Evolutionary conservation across 2,797 vertebrate species (phyloP).

Genomic region (Lutjanus campechanus): DNA sequence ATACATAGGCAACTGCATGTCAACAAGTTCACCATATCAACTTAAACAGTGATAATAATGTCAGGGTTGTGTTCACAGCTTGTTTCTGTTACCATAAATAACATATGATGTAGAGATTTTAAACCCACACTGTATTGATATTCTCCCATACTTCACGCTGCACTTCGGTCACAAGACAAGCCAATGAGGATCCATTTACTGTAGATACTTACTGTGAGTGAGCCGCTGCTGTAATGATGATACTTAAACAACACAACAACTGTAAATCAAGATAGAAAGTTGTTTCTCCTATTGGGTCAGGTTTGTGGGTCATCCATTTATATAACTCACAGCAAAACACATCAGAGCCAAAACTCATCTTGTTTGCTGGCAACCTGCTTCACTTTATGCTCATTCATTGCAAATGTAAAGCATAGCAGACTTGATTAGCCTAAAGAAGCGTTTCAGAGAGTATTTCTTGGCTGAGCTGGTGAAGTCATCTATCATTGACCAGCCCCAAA

Average conservation of each 20-base stretch:
- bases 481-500: slow-evolving; percentile 41
- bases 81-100: neutral
- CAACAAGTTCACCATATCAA: too few species aligned
- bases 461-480: slow-evolving; percentile 41
- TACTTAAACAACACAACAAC: slow-evolving; percentile 47
- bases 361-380: slow-evolving; percentile 49
- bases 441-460: slow-evolving; percentile 43
- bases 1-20: too few species aligned
- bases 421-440: slow-evolving; percentile 54
- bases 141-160: slow-evolving; percentile 15
- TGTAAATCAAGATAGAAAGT: slow-evolving; percentile 53
- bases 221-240: slow-evolving; percentile 37
- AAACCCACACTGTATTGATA: slow-evolving; percentile 9
- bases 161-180: slow-evolving; percentile 19
- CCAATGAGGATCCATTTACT: slow-evolving; percentile 46
- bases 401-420: slow-evolving; percentile 56
- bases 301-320: slow-evolving; percentile 56
- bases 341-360: slow-evolving; percentile 52
- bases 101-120: neutral
- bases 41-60: too few species aligned
- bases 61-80: too few species aligned
- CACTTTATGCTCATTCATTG: slow-evolving; percentile 45
- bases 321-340: slow-evolving; percentile 47
- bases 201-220: slow-evolving; percentile 29
- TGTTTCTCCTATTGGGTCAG: slow-evolving; percentile 41